phyloP scores from a whole-genome alignment of 2,797 vertebrate species.

The Novumbra hubbsi region DNA sequence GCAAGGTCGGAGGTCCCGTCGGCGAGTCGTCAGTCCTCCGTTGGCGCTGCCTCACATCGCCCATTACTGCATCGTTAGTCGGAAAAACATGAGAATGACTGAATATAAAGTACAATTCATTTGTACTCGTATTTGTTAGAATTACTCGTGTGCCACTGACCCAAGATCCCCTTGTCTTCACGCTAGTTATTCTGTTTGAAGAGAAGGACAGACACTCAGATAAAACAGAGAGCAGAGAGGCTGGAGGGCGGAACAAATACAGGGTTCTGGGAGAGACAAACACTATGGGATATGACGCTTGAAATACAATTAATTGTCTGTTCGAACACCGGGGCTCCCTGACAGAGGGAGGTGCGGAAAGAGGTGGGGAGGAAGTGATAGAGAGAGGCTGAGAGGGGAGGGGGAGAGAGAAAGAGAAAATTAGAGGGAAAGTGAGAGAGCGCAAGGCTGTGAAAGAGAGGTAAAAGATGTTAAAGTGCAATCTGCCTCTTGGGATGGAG shows the following conservation, averaged over 20 bases:
- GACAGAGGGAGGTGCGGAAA: conserved; percentile 25
- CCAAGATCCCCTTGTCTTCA: background rate
- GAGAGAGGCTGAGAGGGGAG: conserved; percentile 15
- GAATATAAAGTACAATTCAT: background rate
- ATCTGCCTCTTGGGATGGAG: conserved; percentile 31
- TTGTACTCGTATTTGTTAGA: background rate
- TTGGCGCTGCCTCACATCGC: background rate
- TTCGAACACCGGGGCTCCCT: conserved; percentile 52
- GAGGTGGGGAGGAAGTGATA: conserved; percentile 16
- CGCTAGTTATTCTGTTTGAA: background rate
- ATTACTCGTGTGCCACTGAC: background rate
- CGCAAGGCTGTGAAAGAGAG: conserved; percentile 28
- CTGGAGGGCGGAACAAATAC: conserved; percentile 10
- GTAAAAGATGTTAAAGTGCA: background rate
- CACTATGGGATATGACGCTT: conserved; percentile 39
- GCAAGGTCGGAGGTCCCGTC: background rate
- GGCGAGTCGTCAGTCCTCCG: background rate
- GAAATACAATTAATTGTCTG: conserved; percentile 62
- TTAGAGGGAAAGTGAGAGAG: background rate
- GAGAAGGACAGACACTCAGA: conserved; percentile 6
- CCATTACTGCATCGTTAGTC: too few relatives aligned
- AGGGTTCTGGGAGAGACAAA: conserved; percentile 29
- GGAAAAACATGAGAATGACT: background rate
- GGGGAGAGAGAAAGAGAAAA: conserved; percentile 9
- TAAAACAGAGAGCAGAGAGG: background rate